These are phyloP conservation scores for Habrosyne pyritoides DNA, from an alignment of 2,888 invertebrate species.

Conservation along the genomic window DNA sequence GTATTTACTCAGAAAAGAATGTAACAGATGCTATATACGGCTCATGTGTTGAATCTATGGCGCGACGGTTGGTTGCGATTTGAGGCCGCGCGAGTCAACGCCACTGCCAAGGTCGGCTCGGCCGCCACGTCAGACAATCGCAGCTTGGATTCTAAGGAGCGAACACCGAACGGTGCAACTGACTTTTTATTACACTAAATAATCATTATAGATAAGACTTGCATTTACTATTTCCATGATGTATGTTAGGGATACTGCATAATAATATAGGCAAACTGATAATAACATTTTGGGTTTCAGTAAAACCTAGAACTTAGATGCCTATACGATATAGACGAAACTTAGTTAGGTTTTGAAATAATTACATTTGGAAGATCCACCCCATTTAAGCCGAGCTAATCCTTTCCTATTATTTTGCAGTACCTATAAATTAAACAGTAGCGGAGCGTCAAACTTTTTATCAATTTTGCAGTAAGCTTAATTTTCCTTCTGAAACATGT, in stretches of 20 bases:
- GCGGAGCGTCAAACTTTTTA: too few relatives aligned
- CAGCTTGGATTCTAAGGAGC: constrained; percentile 38
- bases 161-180: constrained; percentile 33
- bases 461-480: too few relatives aligned
- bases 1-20: background rate
- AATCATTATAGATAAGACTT: constrained; percentile 13
- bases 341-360: too few relatives aligned
- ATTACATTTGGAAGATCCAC: too few relatives aligned
- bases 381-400: too few relatives aligned
- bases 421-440: too few relatives aligned
- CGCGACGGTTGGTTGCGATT: constrained; percentile 62
- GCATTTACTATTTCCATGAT: constrained; percentile 7
- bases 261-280: background rate
- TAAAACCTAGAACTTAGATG: too few relatives aligned
- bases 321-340: too few relatives aligned
- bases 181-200: constrained; percentile 14
- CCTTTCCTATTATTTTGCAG: too few relatives aligned
- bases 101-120: constrained; percentile 73
- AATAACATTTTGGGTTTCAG: too few relatives aligned
- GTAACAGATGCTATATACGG: constrained; percentile 27
- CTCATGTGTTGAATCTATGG: constrained; percentile 51
- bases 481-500: too few relatives aligned
- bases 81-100: constrained; percentile 75
- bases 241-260: background rate
- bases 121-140: constrained; percentile 51